Evolutionary conservation across 2,888 invertebrate genomes (phyloP), one percentile per base, ranked within the genome.

Genomic region (Melieria picta): DNA sequence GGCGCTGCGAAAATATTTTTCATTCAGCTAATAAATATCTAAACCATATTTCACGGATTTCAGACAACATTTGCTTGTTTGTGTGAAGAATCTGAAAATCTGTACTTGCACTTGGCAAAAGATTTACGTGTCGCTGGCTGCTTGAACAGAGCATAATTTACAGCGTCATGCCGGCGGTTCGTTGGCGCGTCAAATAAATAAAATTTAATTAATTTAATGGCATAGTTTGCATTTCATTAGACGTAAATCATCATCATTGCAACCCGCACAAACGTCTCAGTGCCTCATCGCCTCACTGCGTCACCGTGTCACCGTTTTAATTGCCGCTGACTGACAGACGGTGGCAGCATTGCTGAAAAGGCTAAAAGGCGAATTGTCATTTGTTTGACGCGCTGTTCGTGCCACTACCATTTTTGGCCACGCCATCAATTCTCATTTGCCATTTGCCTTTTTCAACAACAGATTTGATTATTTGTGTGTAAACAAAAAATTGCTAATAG

Each of bases 291-390:
- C n/a, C 47, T 3, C 30, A 6, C n/a, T 3, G 1, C 66, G n/a
- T 4, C 42, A 42, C 5, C 58, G 2, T 30, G 30, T 58, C 58
- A 58, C 57, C 66, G 57, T 66, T 66, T 66, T 66, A 66, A 66
- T 66, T 47, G 48, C 66, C 61, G 68, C 60, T 68, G 68, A 61
- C 60, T 68, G 68, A 62, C 68, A 68, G 68, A 62, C 68, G 61
- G 61, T 68, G 68, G 58, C 62, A 68, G 61, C 68, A 46, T 52
- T 68, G 60, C 43, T 65, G 65, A 55, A 43, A 60, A 50, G 13
- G 58, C 58, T 66, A 48, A 66, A 66, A 7, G 66, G 30, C 48
- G 48, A 66, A 66, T 58, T 66, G 66, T 50, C 58, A 58, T 58
- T 66, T 66, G 58, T 66, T 66, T 66, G 57, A 30, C 30, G 58